A percentile compares a stretch with the other conserved stretches of the same genome.
Conservation (phyloP, 2,888 invertebrate genomes). For the Yponomeuta evonymella region DNA sequence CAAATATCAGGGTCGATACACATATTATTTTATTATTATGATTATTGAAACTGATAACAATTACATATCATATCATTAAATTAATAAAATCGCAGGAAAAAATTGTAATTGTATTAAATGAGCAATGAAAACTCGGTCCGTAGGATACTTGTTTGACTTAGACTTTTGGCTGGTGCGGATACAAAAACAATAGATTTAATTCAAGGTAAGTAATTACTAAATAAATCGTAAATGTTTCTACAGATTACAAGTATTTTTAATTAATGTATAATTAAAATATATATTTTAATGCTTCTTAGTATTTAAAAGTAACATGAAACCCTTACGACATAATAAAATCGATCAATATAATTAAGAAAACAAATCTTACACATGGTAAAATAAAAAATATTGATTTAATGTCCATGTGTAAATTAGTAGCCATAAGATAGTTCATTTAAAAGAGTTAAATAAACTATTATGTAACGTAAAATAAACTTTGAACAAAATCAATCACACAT, state of each 20-base stretch:
- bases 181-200: no score
- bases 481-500: background rate
- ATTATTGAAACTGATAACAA: background rate
- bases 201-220: background rate
- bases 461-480: background rate
- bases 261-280: background rate
- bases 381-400: background rate
- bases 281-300: background rate
- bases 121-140: background rate
- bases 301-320: background rate
- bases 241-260: no score
- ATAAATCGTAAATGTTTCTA: no score
- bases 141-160: background rate
- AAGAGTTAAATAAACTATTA: background rate
- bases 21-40: slow-evolving; percentile 2
- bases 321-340: background rate
- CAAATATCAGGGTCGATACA: background rate
- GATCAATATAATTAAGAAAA: background rate
- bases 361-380: background rate
- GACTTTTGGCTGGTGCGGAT: background rate
- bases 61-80: background rate
- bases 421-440: no score
- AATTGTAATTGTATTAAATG: background rate
- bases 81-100: background rate
- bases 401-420: background rate